These are phyloP conservation scores for Toxonevra muliebris DNA, from an alignment of 2,888 invertebrate species.

Conservation along the genomic window DNA sequence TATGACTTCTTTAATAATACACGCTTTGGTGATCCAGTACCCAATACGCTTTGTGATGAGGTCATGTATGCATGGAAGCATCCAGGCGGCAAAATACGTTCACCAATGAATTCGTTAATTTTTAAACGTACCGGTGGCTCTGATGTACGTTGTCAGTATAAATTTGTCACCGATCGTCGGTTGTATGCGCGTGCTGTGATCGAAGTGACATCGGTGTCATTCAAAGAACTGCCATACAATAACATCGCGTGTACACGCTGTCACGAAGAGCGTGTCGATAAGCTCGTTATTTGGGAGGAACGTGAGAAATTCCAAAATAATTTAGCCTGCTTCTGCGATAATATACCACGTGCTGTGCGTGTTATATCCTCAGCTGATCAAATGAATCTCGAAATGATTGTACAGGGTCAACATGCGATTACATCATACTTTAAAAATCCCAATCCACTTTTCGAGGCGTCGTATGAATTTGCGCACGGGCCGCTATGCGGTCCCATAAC, in stretches of 20 bases:
- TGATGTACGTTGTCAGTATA: constrained; percentile 83
- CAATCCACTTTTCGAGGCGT: constrained; percentile 84
- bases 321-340: constrained; percentile 79
- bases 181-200: constrained; percentile 84
- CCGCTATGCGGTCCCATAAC: constrained; percentile 87
- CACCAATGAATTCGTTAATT: constrained; percentile 86
- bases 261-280: constrained; percentile 86
- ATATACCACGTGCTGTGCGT: constrained; percentile 70
- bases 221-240: constrained; percentile 84
- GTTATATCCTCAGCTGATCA: constrained; percentile 83
- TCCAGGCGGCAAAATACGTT: constrained; percentile 78
- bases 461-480: constrained; percentile 89
- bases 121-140: constrained; percentile 81
- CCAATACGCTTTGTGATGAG: constrained; percentile 86
- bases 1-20: constrained; percentile 94
- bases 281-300: constrained; percentile 82
- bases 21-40: constrained; percentile 82
- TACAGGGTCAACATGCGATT: constrained; percentile 86
- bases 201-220: constrained; percentile 78
- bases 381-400: constrained; percentile 81
- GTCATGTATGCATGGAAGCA: constrained; percentile 87
- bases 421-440: constrained; percentile 89
- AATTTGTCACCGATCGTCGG: constrained; percentile 84
- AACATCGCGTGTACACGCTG: constrained; percentile 85
- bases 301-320: constrained; percentile 73